phyloP scores from a whole-genome alignment of 1,140 invertebrate species.

The Drosophila miranda region DNA sequence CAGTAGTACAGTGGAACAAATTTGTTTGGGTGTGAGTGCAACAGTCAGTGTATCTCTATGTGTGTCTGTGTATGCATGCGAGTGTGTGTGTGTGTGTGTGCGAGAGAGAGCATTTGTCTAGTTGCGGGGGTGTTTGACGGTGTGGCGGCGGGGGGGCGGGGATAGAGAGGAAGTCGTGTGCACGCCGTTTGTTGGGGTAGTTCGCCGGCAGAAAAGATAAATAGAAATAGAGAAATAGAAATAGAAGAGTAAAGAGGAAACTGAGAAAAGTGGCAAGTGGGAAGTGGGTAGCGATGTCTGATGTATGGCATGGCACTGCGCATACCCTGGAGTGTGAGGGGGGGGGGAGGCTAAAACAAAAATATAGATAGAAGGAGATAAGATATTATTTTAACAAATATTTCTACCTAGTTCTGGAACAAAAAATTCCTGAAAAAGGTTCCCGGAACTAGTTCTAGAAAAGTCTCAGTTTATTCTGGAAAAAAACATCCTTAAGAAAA shows the following conservation, averaged over 20 bases:
- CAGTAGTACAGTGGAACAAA: slow-evolving; percentile 77
- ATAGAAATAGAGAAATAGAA: slow-evolving; percentile 31
- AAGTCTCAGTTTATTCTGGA: no score
- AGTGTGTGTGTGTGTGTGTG: slow-evolving; percentile 9
- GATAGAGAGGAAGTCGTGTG: slow-evolving; percentile 34
- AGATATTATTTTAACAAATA: no score
- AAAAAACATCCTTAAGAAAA: no score
- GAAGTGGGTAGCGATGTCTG: no score
- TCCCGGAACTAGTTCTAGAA: no score
- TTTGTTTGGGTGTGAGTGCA: slow-evolving; percentile 65
- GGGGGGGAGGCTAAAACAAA: no score
- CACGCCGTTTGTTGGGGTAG: slow-evolving; percentile 73
- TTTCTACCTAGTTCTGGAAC: no score
- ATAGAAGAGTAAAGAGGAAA: slow-evolving; percentile 24
- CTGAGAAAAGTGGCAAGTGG: background rate
- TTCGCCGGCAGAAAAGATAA: slow-evolving; percentile 63
- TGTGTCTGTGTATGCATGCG: slow-evolving; percentile 1
- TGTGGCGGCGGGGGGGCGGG: background rate
- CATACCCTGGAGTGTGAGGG: background rate
- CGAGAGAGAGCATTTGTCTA: slow-evolving; percentile 26
- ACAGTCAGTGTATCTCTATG: slow-evolving; percentile 32
- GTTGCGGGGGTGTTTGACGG: slow-evolving; percentile 14
- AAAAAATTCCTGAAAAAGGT: no score
- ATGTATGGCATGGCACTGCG: no score
- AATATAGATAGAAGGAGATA: no score